These are phyloP conservation scores for Elysia chlorotica DNA, from an alignment of 1,140 invertebrate species.

Conservation along the genomic window DNA sequence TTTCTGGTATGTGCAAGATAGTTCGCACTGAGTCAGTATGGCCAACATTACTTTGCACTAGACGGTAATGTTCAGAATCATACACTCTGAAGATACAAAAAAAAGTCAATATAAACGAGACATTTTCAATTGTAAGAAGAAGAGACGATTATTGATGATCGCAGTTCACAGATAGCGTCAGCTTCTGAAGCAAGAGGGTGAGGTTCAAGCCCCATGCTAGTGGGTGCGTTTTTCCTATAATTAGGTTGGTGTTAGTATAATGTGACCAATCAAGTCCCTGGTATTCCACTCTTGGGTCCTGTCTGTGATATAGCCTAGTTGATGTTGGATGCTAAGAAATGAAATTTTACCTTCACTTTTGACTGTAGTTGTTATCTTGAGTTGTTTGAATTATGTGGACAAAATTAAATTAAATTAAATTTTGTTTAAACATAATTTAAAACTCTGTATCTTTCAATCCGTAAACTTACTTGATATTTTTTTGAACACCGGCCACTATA, in stretches of 20 bases:
- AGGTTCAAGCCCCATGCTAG: background rate
- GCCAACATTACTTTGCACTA: constrained; percentile 59
- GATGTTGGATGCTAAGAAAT: no score
- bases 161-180: background rate
- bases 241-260: background rate
- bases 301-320: background rate
- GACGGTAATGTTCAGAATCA: constrained; percentile 54
- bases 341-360: no score
- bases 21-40: constrained; percentile 56
- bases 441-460: constrained; percentile 28
- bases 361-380: no score
- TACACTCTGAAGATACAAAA: constrained; percentile 49
- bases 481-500: constrained; percentile 55
- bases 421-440: background rate
- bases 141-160: background rate
- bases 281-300: background rate
- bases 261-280: background rate
- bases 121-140: background rate
- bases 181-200: no score
- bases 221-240: background rate
- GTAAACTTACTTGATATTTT: constrained; percentile 47
- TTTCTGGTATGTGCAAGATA: constrained; percentile 59
- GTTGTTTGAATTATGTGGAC: no score
- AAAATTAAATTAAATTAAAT: background rate
- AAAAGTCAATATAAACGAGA: background rate